phyloP scores from a whole-genome alignment of 2,888 invertebrate species.

The Campaea margaritaria region DNA sequence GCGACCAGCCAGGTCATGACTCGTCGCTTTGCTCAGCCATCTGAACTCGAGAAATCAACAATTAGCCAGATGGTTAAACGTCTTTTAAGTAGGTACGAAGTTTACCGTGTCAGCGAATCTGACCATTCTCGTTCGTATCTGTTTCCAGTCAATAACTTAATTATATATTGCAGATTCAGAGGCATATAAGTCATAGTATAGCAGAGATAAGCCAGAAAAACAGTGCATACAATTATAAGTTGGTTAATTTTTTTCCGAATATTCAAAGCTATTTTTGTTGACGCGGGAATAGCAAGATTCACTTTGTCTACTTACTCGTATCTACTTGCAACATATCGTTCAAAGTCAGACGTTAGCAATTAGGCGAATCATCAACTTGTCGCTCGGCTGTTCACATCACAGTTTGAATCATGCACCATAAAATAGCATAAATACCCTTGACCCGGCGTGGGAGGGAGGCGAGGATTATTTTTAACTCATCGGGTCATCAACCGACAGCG shows the following conservation, averaged over 20 bases:
- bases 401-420: conserved; percentile 48
- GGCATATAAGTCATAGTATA: background rate
- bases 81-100: background rate
- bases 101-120: background rate
- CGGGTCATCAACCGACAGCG: conserved; percentile 67
- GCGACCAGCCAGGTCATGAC: conserved; percentile 27
- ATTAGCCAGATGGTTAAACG: conserved; percentile 16
- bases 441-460: conserved; percentile 71
- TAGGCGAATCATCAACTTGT: conserved; percentile 6
- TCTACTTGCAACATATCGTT: background rate
- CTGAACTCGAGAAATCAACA: conserved; percentile 10
- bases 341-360: conserved; percentile 5
- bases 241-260: no score
- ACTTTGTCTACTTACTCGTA: no score
- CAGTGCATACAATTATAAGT: no score
- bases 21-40: conserved; percentile 32
- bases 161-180: background rate
- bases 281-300: no score
- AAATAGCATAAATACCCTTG: conserved; percentile 59
- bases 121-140: background rate
- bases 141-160: background rate
- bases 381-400: conserved; percentile 3
- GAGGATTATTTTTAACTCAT: conserved; percentile 68
- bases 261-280: no score
- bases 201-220: no score